Evolutionary conservation across 2,888 invertebrate species (phyloP), one percentile per base, ranked within the genome.

Genomic region (Synanthedon vespiformis): DNA sequence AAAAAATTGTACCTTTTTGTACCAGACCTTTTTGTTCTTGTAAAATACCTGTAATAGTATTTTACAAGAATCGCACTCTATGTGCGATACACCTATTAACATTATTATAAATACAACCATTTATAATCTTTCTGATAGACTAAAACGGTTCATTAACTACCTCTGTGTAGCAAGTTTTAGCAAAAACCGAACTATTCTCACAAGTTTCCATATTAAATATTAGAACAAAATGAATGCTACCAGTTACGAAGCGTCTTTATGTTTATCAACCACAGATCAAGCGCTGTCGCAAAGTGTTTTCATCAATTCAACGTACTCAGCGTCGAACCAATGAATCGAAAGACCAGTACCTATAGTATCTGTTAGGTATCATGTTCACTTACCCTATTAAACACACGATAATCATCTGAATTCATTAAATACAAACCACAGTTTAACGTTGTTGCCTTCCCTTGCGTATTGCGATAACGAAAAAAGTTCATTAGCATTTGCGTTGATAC

Each of bases 351-450:
- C 2, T 18, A 57, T 56, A 61, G 63, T 65, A 63, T 59, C 65
- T 59, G 60, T 61, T 48, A 66, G 65, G 72, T 74, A 72, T 74
- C 74, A 70, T 75, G 78, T 78, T 80, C 79, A 78, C 72, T 77
- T 74, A 80, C 69, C 64, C 74, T 74, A 76, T 79, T 80, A 76
- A 75, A 71, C 79, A 72, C 70, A 60, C 59, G 65, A 70, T 70
- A 67, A 67, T 63, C 70, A 72, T 67, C 65, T 62, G 60, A 59
- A 65, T 62, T 61, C 60, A 72, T 64, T 63, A 67, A 61, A 65
- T 64, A 67, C 63, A 70, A 64, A 80, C 76, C 76, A 64, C 76
- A 72, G 59, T 62, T 65, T 62, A 34, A 10, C 34, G 34, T 34
- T 34, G 34, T 34, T 34, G 34, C 34, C 22, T 34, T 34, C 6